Evolutionary conservation across 2,888 invertebrate genomes (phyloP).

Genomic region (Dolichomitus sp.): DNA sequence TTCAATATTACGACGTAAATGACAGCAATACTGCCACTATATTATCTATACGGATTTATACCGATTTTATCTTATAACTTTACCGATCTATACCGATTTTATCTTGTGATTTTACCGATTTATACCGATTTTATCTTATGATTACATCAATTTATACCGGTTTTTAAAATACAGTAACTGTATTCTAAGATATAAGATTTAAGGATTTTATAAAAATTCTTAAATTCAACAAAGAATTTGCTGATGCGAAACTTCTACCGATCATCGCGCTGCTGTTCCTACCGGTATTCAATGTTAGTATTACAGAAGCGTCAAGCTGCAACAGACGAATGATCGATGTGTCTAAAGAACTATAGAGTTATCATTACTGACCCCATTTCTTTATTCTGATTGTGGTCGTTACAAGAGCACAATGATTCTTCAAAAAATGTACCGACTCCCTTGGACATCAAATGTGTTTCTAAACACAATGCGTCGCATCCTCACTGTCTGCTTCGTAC

Average conservation of each 20-base stretch:
- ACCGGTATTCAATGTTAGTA: not conserved
- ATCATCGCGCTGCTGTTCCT: not conserved
- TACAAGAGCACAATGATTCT: constrained; percentile 35
- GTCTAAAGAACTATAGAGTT: constrained; percentile 28
- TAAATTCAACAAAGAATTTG: not conserved
- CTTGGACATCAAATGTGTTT: not conserved
- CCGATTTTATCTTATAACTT: too few species aligned
- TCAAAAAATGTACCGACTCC: not conserved
- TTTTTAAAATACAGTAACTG: too few species aligned
- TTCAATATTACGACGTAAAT: too few species aligned
- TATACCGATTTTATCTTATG: too few species aligned
- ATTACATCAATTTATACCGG: too few species aligned
- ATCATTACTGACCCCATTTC: constrained; percentile 41
- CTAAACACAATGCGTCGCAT: constrained; percentile 18
- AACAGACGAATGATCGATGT: constrained; percentile 48
- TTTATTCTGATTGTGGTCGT: not conserved
- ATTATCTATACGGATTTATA: too few species aligned
- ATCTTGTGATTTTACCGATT: too few species aligned
- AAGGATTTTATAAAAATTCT: too few species aligned
- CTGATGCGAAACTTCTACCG: not conserved
- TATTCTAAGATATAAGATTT: too few species aligned
- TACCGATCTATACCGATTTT: too few species aligned
- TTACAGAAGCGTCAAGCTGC: not conserved
- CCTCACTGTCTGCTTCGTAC: constrained; percentile 7
- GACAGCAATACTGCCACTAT: too few species aligned